Evolutionary conservation across 2,888 invertebrate species (phyloP), one percentile per base, ranked within the genome.

Genomic region (Ichneumon xanthorius): DNA sequence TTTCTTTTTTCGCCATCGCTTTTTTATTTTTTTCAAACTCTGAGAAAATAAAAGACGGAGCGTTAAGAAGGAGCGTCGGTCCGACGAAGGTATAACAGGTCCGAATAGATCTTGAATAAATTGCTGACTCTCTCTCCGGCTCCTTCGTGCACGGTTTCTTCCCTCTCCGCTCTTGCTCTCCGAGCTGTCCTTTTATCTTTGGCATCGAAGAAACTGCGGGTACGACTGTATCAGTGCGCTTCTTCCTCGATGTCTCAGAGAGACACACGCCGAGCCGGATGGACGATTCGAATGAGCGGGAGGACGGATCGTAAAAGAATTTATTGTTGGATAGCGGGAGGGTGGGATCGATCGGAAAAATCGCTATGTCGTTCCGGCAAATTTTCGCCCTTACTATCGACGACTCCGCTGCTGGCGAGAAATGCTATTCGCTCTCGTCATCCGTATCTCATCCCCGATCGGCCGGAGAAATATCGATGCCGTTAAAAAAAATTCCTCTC

Each of bases 241-340:
- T 40, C 16, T 68, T 55, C 11, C 53, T 40, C 22, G 77, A 22
- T 61, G 37, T 65, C 67, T 61, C 71, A 37, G 68, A 68, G 68
- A 68, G 53, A 63, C 73, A 76, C 63, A 80, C 63, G 78, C 80
- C 76, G 70, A 68, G 82, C 63, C 79, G 37, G 82, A 83, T 77
- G 80, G 53, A 80, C 82, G 71, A 85, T 83, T 82, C 67, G 87
- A 85, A 85, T 83, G 80, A 85, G 80, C 75, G 81, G 81, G 61
- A 30, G 85, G 61, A 50, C 75, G 70, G 85, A 82, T 87, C 82
- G 87, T 87, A 87, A 87, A 87, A 85, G 81, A 85, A 87, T 87
- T 87, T 87, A 87, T 87, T 75, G 86, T 33, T 68, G 45, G 45
- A 48, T 3, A 73, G 40, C 80, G 80, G 50, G 58, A 55, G 55